Evolutionary conservation across 1,140 invertebrate species (phyloP).

Genomic region (Dreissena polymorpha): DNA sequence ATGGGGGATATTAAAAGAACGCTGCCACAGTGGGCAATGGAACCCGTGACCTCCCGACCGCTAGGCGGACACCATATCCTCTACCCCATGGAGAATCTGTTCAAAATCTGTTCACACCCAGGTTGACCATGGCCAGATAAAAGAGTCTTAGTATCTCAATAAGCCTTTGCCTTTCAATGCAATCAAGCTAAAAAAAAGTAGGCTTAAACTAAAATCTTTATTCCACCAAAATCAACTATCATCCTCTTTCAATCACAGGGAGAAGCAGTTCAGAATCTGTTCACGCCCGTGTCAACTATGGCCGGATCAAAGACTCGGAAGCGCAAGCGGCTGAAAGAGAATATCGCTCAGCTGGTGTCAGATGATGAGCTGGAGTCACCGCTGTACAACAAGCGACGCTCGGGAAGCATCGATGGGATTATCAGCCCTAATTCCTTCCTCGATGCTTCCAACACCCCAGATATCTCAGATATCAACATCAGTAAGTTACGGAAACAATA

Average conservation of each 20-base stretch:
- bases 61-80: too few relatives aligned
- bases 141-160: conserved; percentile 57
- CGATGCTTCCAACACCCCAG: conserved; percentile 83
- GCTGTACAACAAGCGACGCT: conserved; percentile 85
- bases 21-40: too few relatives aligned
- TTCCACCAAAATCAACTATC: too few relatives aligned
- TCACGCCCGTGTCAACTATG: conserved; percentile 61
- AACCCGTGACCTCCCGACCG: too few relatives aligned
- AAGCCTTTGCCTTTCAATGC: too few relatives aligned
- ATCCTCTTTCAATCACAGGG: not conserved
- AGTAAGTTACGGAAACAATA: conserved; percentile 39
- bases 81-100: not conserved
- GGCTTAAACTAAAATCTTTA: too few relatives aligned
- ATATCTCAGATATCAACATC: conserved; percentile 68
- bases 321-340: conserved; percentile 79
- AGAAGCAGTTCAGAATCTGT: conserved; percentile 37
- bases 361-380: conserved; percentile 81
- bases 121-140: conserved; percentile 63
- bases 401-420: conserved; percentile 91
- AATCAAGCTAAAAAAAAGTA: too few relatives aligned
- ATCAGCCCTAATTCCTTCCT: conserved; percentile 92
- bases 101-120: conserved; percentile 55
- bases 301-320: conserved; percentile 74
- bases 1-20: too few relatives aligned
- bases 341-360: conserved; percentile 78